Percentiles rank a stretch among this genome's conserved stretches.
These are phyloP conservation scores for Brachystomella parvula DNA, from an alignment of 1,140 invertebrate species.

Conservation along the genomic window DNA sequence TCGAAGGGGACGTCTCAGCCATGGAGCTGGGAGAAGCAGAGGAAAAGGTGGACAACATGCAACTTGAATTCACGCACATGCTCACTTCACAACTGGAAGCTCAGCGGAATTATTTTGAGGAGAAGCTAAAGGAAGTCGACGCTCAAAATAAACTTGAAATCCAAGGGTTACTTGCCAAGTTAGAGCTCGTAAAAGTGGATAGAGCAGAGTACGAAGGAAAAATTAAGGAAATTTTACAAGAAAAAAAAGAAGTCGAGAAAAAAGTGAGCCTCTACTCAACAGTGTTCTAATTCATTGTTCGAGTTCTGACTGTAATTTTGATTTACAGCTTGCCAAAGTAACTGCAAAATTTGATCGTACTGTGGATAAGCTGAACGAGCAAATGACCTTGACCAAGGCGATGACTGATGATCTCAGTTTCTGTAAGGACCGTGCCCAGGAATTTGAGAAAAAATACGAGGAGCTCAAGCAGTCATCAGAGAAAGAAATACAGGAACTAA, in stretches of 20 bases:
- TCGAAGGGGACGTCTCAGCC: conserved; percentile 39
- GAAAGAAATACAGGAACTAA: conserved; percentile 67
- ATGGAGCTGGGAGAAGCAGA: conserved; percentile 55
- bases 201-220: conserved; percentile 38
- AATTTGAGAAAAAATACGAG: conserved; percentile 55
- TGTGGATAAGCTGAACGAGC: not conserved
- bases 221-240: conserved; percentile 46
- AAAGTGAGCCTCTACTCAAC: conserved; percentile 43
- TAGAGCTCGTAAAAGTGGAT: conserved; percentile 47
- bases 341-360: not conserved
- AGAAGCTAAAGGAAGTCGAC: conserved; percentile 55
- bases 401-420: conserved; percentile 66
- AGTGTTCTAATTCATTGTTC: not conserved
- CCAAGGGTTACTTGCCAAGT: conserved; percentile 42
- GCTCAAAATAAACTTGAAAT: conserved; percentile 43
- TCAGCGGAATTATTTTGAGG: conserved; percentile 87
- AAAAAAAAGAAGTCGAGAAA: conserved; percentile 59
- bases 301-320: not conserved
- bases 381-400: conserved; percentile 54
- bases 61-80: conserved; percentile 92
- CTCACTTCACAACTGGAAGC: conserved; percentile 94
- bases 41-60: conserved; percentile 86
- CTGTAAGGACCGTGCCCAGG: conserved; percentile 61
- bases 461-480: conserved; percentile 53
- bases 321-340: not conserved